Base-by-base conservation (phyloP, 1,140 invertebrate species). In the Magallana angulata region DNA sequence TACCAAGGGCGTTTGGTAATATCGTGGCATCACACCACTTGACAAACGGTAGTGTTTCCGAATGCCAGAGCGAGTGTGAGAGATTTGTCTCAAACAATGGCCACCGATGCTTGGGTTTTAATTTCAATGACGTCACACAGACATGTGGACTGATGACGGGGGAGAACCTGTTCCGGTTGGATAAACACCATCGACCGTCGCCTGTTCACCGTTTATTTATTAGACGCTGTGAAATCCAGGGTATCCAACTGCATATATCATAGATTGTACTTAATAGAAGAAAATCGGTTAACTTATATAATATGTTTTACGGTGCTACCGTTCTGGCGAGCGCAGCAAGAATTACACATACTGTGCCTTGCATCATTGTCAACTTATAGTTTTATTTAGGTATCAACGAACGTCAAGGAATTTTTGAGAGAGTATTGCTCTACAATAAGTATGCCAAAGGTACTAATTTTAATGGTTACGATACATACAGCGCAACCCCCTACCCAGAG, bases 61-160 rank as follows among this genome's bases (percentile, higher is more conserved):
- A 57, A 16, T 82, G 81, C 18, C 56, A 18, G 56, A 58, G 9
- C 48, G 16, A 14, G 1, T 82, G 81, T 82, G 9, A 57, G 1
- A 57, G n/a, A 9, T 82, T 82, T 12, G 57, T 58, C 16, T 82
- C 81, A 57, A n/a, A n/a, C n/a, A 18, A 16, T 82, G 81, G 81
- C 11, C 81, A 57, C 6, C 81, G 16, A 4, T 82, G 81, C 18
- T 82, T n/a, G 18, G 81, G 81, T n/a, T 82, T 82, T 18, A 82
- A 82, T 58, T 82, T 30, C 18, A 57, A 82, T 24, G 57, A 82
- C 14, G 48, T 18, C 81, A n/a, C 18, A 11, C 14, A 82, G 1
- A 57, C 18, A 7, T 82, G 81, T 16, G 48, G 48, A 57, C 81
- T 82, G 16, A 57, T 82, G 81, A 58, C 81, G 48, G 57, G 56